A percentile compares a stretch with the other conserved stretches of the same genome.
Evolutionary conservation across 2,113 vertebrate species (phyloP).

Genomic region (Furnarius figulus): DNA sequence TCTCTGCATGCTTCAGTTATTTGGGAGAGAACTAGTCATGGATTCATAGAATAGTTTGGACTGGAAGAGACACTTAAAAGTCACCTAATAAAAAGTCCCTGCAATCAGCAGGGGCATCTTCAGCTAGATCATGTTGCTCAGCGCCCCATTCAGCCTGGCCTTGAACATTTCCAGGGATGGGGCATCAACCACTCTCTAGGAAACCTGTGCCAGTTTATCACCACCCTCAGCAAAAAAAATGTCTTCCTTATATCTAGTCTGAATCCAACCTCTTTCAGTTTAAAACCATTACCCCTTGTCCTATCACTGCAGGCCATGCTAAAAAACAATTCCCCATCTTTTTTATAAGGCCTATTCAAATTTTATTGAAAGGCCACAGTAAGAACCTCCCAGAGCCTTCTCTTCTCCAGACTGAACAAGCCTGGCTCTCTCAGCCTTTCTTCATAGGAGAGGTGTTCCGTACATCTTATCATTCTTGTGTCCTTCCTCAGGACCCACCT

Average conservation of each 20-base stretch:
- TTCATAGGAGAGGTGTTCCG: not conserved
- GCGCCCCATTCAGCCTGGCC: too few species aligned
- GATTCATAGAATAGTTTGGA: not conserved
- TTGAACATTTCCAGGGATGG: not conserved
- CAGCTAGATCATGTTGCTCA: not conserved
- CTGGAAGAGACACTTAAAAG: not conserved
- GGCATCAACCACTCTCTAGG: too few species aligned
- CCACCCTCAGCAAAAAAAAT: not conserved
- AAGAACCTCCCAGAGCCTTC: not conserved
- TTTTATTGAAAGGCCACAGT: not conserved
- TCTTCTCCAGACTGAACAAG: not conserved
- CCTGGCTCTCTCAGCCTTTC: not conserved
- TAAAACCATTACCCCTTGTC: not conserved
- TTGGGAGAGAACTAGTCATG: not conserved
- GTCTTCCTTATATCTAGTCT: not conserved
- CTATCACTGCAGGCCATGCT: not conserved
- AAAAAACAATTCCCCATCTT: not conserved
- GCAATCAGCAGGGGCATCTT: not conserved
- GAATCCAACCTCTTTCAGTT: not conserved
- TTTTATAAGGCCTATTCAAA: not conserved
- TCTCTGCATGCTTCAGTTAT: not conserved
- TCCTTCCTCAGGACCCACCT: not conserved
- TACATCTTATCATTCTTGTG: not conserved
- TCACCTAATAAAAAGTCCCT: not conserved
- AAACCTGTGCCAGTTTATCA: not conserved